These are phyloP conservation scores for Lasioglossum figueresi DNA, from an alignment of 2,888 invertebrate genomes.

Conservation along the genomic window DNA sequence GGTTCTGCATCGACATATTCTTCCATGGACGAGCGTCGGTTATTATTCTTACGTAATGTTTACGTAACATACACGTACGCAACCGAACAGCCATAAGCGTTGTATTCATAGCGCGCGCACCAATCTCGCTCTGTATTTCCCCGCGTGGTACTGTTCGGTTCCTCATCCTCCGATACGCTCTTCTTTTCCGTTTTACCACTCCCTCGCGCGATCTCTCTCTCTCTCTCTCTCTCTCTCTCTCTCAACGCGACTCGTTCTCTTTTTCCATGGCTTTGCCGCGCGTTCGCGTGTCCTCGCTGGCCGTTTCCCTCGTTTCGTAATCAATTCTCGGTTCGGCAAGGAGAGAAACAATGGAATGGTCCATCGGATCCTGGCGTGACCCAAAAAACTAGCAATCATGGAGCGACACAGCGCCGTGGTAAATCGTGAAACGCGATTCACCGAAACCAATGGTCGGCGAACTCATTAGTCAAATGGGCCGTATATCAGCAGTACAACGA, in stretches of 20 bases:
- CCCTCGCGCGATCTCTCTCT: neutral
- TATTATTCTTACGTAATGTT: slow-evolving; percentile 82
- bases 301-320: slow-evolving; percentile 14
- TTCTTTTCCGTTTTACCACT: neutral
- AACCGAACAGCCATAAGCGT: slow-evolving; percentile 47
- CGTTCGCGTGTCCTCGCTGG: slow-evolving; percentile 10
- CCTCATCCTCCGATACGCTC: slow-evolving; percentile 10
- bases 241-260: neutral
- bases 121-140: slow-evolving; percentile 25
- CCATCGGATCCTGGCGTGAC: neutral
- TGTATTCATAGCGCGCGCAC: slow-evolving; percentile 11
- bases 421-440: neutral
- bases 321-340: neutral
- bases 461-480: no score
- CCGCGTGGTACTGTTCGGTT: neutral
- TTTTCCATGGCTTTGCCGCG: neutral
- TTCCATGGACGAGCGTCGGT: slow-evolving; percentile 71
- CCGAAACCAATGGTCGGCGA: no score
- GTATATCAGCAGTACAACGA: no score
- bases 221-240: neutral
- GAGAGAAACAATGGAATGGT: neutral
- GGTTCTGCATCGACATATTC: slow-evolving; percentile 63
- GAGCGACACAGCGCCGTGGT: neutral
- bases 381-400: neutral
- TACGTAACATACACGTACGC: slow-evolving; percentile 76